Conservation (phyloP, 2,888 invertebrate genomes). For the Aporophyla lueneburgensis region DNA sequence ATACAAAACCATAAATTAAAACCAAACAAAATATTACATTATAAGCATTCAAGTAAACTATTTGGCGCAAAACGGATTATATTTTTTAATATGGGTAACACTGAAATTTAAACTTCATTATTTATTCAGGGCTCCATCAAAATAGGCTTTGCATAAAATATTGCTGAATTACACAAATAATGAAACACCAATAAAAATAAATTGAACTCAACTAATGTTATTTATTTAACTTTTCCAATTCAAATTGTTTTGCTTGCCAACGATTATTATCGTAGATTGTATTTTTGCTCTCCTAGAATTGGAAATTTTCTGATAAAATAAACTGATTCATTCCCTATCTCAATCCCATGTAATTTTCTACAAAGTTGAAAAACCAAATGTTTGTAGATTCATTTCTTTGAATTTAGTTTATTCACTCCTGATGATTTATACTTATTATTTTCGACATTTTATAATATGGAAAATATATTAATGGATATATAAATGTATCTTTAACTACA, state of each 20-base stretch:
- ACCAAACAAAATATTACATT: not conserved
- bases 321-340: constrained; percentile 30
- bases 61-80: no score
- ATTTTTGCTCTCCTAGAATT: constrained; percentile 54
- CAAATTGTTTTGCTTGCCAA: constrained; percentile 59
- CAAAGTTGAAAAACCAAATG: constrained; percentile 28
- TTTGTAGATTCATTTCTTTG: constrained; percentile 29
- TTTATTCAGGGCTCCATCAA: constrained; percentile 42
- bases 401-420: constrained; percentile 1
- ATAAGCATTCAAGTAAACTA: not conserved
- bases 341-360: constrained; percentile 37
- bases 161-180: constrained; percentile 45
- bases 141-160: constrained; percentile 45
- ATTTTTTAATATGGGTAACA: not conserved
- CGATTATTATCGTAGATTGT: constrained; percentile 62
- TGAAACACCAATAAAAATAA: constrained; percentile 53
- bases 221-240: constrained; percentile 62
- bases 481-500: not conserved
- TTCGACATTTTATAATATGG: not conserved
- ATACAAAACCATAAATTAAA: not conserved
- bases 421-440: not conserved
- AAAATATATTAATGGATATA: not conserved
- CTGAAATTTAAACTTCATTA: constrained; percentile 15
- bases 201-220: constrained; percentile 58
- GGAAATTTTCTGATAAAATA: constrained; percentile 53